Evolutionary conservation across 2,888 invertebrate species (phyloP), one percentile per base, ranked within the genome.

Genomic region (Epistrophe grossulariae): DNA sequence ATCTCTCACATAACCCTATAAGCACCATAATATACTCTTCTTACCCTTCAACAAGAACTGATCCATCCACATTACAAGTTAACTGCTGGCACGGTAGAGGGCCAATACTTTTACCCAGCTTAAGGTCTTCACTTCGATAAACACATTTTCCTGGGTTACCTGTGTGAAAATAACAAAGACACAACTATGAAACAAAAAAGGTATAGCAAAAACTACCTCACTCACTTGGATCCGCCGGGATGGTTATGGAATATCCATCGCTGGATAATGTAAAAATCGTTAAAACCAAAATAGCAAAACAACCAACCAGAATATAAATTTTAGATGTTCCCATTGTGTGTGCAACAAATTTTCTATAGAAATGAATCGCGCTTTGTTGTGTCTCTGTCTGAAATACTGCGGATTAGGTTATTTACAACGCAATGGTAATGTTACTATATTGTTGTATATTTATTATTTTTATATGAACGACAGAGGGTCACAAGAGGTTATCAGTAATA

Each of bases 1-100:
- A 64, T 64, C 50, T 11, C 50, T 11, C 10, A 55, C 50, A 11
- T 50, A 17, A 60, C 11, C 11, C 19, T 11, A n/a, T 6, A 45
- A 45, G n/a, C 45, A 45, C 45, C n/a, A 7, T n/a, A 38, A 2
- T 24, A 15, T 7, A 7, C 15, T 13, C 5, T 43, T 88, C 92
- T 91, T 87, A 92, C 92, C 92, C 92, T 88, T 92, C 91, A 74
- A 92, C 90, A 35, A 90, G 87, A 74, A 91, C 89, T 52, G 91
- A 90, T 78, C 92, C 92, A 88, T 92, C 90, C 50, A 89, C 89
- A 60, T 91, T 82, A 80, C 92, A 92, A 4, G 90, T 92, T 72
- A 92, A 79, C 50, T 90, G 90, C 83, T 92, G 92, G 73, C 92
- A 92, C 24, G 92, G 91, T 45, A 90, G 89, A 19, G 90, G 90